Evolutionary conservation across 1,140 invertebrate species (phyloP).

Genomic region (Aphelinus certus): DNA sequence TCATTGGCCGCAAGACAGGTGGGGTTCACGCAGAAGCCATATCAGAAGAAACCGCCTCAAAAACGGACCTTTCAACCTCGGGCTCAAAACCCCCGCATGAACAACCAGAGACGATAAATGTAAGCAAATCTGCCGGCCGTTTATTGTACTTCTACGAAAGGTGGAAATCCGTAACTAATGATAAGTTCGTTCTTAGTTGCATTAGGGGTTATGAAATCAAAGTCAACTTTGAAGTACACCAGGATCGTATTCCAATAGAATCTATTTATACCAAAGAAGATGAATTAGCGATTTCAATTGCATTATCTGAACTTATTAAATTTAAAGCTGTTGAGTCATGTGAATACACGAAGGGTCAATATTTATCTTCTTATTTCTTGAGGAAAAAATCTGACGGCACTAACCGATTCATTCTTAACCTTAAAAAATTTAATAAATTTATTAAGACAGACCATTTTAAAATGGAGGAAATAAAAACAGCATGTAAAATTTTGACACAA

Average conservation of each 20-base stretch:
- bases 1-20: neutral
- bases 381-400: constrained; percentile 16
- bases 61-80: neutral
- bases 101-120: neutral
- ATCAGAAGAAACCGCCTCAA: neutral
- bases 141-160: neutral
- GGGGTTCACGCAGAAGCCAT: neutral
- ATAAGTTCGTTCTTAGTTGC: constrained; percentile 15
- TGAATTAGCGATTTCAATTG: neutral
- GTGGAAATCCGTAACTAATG: constrained; percentile 19
- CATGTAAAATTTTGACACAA: neutral
- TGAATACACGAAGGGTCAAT: neutral
- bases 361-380: constrained; percentile 25
- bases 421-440: constrained; percentile 25
- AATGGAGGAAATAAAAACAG: constrained; percentile 7
- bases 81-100: too few relatives aligned
- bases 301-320: constrained; percentile 1
- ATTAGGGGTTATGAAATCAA: constrained; percentile 13
- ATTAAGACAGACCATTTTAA: constrained; percentile 15
- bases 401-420: constrained; percentile 19
- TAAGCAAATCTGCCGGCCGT: neutral
- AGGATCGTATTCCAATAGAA: neutral
- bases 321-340: constrained; percentile 7
- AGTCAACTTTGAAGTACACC: neutral
- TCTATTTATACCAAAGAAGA: neutral